Evolutionary conservation across 2,888 invertebrate species (phyloP), one percentile per base, ranked within the genome.

Genomic region (Drosophila cognata): DNA sequence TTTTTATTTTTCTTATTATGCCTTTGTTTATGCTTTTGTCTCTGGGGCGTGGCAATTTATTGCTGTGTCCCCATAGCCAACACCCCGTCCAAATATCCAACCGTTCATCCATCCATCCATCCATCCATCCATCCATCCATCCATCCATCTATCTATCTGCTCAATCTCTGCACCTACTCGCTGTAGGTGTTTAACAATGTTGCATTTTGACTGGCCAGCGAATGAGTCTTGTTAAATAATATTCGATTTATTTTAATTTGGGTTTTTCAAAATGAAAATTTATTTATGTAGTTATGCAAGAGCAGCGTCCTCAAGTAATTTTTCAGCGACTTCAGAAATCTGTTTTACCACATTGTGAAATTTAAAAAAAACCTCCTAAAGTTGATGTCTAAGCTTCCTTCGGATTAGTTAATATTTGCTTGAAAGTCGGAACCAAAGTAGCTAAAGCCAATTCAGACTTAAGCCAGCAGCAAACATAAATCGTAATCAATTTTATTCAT

Each of bases 11-110:
- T 31, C 50, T 21, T 21, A 60, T 57, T 36, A 36, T 66, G 64
- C 52, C 62, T 71, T 71, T 76, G 66, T 76, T 53, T 61, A 61
- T 61, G 76, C 33, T 25, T 46, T 31, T 53, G 36, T 33, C 36
- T 67, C 50, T 68, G 77, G 69, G 79, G 79, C 81, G 79, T 79
- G 79, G 79, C 81, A 62, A 79, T 70, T 79, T 79, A 78, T 78
- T 58, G 61, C 79, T 50, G 53, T 66, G 35, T 53, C 70, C 38
- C 51, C 62, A 61, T 35, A 33, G 41, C 58, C 48, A 71, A 29
- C 64, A 41, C 50, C n/a, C 48, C 58, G 33, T 6, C 31, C 52
- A 21, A 13, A 48, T 48, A 55, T 38, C 56, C 28, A 43, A 18
- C 29, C 29, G 43, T 29, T 16, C 29, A 72, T 51, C 25, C 18